Evolutionary conservation across 2,113 vertebrate species (phyloP).

Genomic region (Mixornis gularis): DNA sequence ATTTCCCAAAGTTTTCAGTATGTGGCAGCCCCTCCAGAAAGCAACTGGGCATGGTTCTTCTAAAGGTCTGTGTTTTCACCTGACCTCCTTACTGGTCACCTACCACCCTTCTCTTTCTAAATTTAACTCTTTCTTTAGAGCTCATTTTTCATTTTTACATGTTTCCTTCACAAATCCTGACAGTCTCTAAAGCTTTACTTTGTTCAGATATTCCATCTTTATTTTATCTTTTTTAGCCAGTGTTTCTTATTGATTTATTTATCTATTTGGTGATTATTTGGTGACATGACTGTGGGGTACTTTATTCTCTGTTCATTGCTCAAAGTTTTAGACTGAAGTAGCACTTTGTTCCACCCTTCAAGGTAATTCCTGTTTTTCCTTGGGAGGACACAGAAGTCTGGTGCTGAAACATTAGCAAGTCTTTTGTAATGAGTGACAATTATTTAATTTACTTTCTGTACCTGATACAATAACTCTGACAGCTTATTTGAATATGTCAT

Average conservation of each 20-base stretch:
- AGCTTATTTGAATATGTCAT: slow-evolving; percentile 9
- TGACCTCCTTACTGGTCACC: neutral
- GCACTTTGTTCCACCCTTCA: neutral
- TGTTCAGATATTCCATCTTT: neutral
- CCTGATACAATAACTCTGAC: neutral
- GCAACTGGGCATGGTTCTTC: neutral
- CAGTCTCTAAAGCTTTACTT: neutral
- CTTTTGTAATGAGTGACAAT: neutral
- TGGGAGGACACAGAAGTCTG: neutral
- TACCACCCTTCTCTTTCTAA: neutral
- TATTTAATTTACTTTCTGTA: neutral
- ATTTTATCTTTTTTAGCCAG: neutral
- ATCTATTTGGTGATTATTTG: neutral
- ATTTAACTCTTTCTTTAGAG: neutral
- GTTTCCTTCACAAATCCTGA: neutral
- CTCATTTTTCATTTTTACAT: neutral
- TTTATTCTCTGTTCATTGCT: neutral
- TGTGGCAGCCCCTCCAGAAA: neutral
- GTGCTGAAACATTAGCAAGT: neutral
- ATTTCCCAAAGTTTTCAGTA: neutral
- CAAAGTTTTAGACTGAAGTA: neutral
- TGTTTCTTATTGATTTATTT: neutral
- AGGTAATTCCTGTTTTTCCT: neutral
- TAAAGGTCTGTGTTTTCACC: neutral
- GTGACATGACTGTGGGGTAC: neutral